Conservation (phyloP, 2,888 invertebrate species). For the Drosophila borealis region DNA sequence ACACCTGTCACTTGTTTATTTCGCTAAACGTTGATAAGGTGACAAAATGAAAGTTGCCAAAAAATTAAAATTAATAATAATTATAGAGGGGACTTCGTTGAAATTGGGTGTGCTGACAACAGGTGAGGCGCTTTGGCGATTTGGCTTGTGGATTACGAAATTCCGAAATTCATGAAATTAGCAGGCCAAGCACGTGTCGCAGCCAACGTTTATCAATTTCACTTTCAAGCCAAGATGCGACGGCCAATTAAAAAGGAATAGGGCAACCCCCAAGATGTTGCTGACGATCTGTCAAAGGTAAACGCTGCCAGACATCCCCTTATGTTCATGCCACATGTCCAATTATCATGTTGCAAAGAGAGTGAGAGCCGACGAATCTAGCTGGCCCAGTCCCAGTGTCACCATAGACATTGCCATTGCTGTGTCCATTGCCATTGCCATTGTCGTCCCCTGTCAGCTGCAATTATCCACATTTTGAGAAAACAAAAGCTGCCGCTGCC, state of each 20-base stretch:
- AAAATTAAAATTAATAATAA: slow-evolving; percentile 48
- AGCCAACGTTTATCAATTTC: slow-evolving; percentile 60
- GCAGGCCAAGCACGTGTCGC: slow-evolving; percentile 43
- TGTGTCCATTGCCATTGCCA: slow-evolving; percentile 2
- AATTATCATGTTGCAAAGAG: slow-evolving; percentile 76
- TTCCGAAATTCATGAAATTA: slow-evolving; percentile 35
- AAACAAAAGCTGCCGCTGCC: slow-evolving; percentile 49
- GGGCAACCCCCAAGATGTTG: slow-evolving; percentile 52
- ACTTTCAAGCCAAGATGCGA: slow-evolving; percentile 54
- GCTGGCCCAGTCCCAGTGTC: slow-evolving; percentile 65
- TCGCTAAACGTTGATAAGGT: slow-evolving; percentile 22
- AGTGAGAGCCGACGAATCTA: slow-evolving; percentile 56
- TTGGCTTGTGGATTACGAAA: slow-evolving; percentile 60
- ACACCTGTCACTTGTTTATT: slow-evolving; percentile 35
- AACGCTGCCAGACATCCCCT: slow-evolving; percentile 40
- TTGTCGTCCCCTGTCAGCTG: slow-evolving; percentile 55
- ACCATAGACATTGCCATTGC: slow-evolving; percentile 27
- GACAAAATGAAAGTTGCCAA: slow-evolving; percentile 72
- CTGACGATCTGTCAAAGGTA: slow-evolving; percentile 48
- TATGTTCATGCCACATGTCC: slow-evolving; percentile 71
- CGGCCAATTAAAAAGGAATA: slow-evolving; percentile 69
- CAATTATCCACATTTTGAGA: slow-evolving; percentile 74
- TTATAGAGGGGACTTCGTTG: slow-evolving; percentile 27
- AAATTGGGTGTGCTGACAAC: slow-evolving; percentile 49
- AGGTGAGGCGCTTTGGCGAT: slow-evolving; percentile 42